Base-by-base conservation (phyloP, 2,797 vertebrate genomes). In the Peromyscus attwateri region DNA sequence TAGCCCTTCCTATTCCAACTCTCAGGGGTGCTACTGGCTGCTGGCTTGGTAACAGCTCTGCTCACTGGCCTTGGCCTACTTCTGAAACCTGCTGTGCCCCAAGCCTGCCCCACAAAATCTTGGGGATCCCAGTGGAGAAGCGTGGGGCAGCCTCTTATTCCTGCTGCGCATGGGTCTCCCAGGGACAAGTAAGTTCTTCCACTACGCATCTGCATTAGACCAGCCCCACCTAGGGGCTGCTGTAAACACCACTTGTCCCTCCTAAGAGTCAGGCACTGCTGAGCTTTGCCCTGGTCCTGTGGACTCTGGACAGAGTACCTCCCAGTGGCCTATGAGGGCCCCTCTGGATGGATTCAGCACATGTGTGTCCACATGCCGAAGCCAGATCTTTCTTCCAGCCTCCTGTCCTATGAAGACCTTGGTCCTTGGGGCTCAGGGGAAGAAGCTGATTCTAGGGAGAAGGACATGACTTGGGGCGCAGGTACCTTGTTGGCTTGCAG, bases 61-160 rank as follows among this genome's bases (percentile, higher is more conserved):
- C 97, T 99, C 96, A 99, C 98, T 10, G 98, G 98, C 70, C 98
- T 99, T 52, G 98, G 99, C 77, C 83, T 99, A 5, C 96, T 99
- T 89, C 96, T 99, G 40, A 99, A 98, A 89, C 99, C 99, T 34
- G 96, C 98, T 52, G 98, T 97, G 37, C 97, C 98, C 34, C 97
- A 94, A 27, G 83, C 98, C 0, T 98, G 98, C 83, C 99, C 99
- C 11, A 96, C 99, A 94, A 98, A 98, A 97, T 98, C 95, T 95
- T 99, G 98, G 95, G 99, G 98, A 93, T 99, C 99, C 77, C 99
- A 97, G 40, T 99, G 99, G 99, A 99, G 99, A 94, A 99, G 99
- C 88, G 98, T 99, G 43, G 99, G 99, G 0, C 99, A 99, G 95
- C 99, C 99, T 1, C 97, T 98, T 52, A 43, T 99, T 97, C 99